Conservation (phyloP, 2,888 invertebrate genomes). For the Cyclophora albipunctata region DNA sequence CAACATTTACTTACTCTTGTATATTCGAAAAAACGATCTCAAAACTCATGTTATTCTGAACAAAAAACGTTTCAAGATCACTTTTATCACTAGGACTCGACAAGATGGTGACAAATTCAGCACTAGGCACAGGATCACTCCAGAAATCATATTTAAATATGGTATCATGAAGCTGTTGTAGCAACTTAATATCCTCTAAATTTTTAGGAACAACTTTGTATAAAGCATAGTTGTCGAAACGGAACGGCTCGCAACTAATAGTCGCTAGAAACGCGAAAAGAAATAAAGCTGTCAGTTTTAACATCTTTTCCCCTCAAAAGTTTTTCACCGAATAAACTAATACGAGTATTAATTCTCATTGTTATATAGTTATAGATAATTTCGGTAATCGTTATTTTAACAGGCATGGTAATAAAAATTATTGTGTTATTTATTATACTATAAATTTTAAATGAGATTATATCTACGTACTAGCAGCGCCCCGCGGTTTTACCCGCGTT, state of each 20-base stretch:
- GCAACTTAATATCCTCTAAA: conserved; percentile 55
- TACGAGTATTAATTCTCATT: too few relatives aligned
- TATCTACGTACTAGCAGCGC: too few relatives aligned
- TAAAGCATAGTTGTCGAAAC: conserved; percentile 60
- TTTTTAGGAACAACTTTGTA: conserved; percentile 72
- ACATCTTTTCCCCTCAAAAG: too few relatives aligned
- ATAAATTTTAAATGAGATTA: too few relatives aligned
- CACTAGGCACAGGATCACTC: conserved; percentile 44
- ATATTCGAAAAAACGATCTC: conserved; percentile 60
- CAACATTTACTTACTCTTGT: conserved; percentile 54
- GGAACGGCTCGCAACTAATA: conserved; percentile 23
- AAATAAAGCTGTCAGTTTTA: too few relatives aligned
- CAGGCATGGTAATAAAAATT: too few relatives aligned
- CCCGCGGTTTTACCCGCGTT: too few relatives aligned
- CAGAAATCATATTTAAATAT: conserved; percentile 61
- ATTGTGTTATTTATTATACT: too few relatives aligned
- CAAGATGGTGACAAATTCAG: conserved; percentile 54
- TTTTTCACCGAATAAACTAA: too few relatives aligned
- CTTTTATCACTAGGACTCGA: conserved; percentile 50
- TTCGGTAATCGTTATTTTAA: too few relatives aligned
- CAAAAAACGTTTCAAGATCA: conserved; percentile 47
- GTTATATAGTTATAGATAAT: too few relatives aligned
- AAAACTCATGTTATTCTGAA: conserved; percentile 46
- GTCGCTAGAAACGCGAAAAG: too few relatives aligned
- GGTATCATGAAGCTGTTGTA: conserved; percentile 58